Base-by-base conservation (phyloP, 2,113 vertebrate species). In the Redunca redunca region DNA sequence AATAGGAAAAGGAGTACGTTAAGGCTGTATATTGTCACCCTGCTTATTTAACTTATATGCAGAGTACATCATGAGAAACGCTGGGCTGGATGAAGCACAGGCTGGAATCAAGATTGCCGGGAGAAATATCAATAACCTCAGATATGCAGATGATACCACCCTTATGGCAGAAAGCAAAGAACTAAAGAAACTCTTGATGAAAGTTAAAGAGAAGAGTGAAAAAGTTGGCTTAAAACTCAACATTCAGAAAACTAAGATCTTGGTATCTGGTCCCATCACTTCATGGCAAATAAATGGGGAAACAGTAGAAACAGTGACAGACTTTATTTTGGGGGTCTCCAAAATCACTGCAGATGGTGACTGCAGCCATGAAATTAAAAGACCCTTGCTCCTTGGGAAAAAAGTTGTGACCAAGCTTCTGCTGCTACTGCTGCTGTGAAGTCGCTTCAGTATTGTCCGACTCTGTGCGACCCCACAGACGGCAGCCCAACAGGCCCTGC, bases 1-100 rank as follows among this genome's bases (percentile, higher is more conserved):
- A 71, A 71, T 5, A 5, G 17, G 17, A 2, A 36, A 36, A 71
- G n/a, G 64, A 36, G n/a, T 67, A 36, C 1, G 0, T 67, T 8
- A 67, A 67, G 9, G 64, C n/a, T 71, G 64, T 71, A 21, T 71
- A 71, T 2, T 71, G 64, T 71, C 64, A 71, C 17, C 8, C 17
- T 36, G 64, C 8, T 36, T 67, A 67, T 21, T 67, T 67, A 21
- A 67, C 64, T 67, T 67, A 2, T 21, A 36, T 11, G 17, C 17
- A 36, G 33, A 67, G 17, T 67, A 1, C 17, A 36, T 67, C 17
- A 11, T 67, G n/a, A 21, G 64, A 71, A 71, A 71, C 2, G n/a
- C 9, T 11, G 2, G 64, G 9, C 17, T 71, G n/a, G n/a, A 71
- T 2, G 64, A 71, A 36, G 64, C 64, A 36, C 8, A 36, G 2